Percentiles rank a stretch among this genome's conserved stretches.
These are phyloP conservation scores for Folsomia candida DNA, from an alignment of 2,888 invertebrate genomes.

Conservation along the genomic window DNA sequence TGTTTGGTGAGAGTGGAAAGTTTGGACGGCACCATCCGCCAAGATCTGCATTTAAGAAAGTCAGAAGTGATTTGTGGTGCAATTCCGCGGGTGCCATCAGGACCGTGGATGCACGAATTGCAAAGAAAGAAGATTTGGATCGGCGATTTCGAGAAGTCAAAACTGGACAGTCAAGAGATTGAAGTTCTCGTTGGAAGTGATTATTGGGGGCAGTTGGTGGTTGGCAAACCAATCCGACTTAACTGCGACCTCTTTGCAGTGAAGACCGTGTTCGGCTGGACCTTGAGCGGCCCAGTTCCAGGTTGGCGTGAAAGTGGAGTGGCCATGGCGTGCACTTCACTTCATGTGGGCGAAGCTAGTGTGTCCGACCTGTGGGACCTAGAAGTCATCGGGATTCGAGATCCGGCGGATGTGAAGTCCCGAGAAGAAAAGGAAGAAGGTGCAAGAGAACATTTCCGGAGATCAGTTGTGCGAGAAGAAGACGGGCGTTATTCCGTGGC, in stretches of 20 bases:
- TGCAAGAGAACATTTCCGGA: neutral
- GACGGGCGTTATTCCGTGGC: neutral
- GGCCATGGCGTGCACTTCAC: too few species aligned
- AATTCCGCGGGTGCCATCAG: neutral
- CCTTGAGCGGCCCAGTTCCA: too few species aligned
- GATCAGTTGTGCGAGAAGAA: neutral
- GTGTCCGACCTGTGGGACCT: conserved; percentile 6
- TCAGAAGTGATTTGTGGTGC: neutral
- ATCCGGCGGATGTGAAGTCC: neutral
- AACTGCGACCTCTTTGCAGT: neutral
- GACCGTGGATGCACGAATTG: conserved; percentile 11
- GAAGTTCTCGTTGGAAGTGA: too few species aligned
- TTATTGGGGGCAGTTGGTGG: too few species aligned
- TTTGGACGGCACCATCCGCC: neutral
- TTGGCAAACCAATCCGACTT: too few species aligned
- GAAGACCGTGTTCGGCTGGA: conserved; percentile 3
- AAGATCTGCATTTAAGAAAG: neutral
- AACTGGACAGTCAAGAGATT: too few species aligned
- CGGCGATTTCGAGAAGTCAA: too few species aligned
- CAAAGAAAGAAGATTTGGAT: too few species aligned
- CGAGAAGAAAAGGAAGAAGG: neutral
- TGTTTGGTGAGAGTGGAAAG: neutral
- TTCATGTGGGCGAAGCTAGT: neutral
- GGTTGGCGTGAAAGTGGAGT: too few species aligned
- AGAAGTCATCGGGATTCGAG: conserved; percentile 4